Conservation (phyloP, 2,888 invertebrate genomes). For the Hymenopus coronatus region DNA sequence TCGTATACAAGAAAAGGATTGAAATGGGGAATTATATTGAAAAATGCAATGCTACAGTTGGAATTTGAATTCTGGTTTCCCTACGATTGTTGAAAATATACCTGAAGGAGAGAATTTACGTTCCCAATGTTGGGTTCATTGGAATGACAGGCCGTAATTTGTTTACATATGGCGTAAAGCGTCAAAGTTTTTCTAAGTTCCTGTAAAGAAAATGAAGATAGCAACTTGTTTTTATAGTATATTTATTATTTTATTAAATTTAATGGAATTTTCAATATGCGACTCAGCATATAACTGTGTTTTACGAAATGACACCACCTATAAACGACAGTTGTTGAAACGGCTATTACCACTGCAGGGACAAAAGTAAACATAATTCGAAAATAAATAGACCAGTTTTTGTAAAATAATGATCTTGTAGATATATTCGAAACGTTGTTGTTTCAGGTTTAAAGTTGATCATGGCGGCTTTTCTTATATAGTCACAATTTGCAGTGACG, state of each 20-base stretch:
- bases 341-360: background rate
- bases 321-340: background rate
- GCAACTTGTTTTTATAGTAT: background rate
- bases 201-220: background rate
- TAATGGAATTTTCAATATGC: background rate
- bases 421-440: background rate
- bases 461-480: background rate
- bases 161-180: slow-evolving; percentile 9
- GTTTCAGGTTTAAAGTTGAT: slow-evolving; percentile 1
- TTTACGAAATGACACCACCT: background rate
- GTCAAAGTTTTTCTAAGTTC: background rate
- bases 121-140: background rate
- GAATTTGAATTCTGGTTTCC: no score
- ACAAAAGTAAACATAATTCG: background rate
- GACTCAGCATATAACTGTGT: background rate
- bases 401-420: background rate
- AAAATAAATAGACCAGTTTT: background rate
- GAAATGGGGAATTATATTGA: no score
- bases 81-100: no score
- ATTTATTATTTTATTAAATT: background rate
- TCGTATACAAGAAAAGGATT: no score
- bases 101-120: no score
- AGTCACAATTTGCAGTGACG: background rate
- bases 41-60: no score
- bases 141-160: background rate